Base-by-base conservation (phyloP, 2,797 vertebrate genomes). In the Lepidocolaptes lacrymiger region DNA sequence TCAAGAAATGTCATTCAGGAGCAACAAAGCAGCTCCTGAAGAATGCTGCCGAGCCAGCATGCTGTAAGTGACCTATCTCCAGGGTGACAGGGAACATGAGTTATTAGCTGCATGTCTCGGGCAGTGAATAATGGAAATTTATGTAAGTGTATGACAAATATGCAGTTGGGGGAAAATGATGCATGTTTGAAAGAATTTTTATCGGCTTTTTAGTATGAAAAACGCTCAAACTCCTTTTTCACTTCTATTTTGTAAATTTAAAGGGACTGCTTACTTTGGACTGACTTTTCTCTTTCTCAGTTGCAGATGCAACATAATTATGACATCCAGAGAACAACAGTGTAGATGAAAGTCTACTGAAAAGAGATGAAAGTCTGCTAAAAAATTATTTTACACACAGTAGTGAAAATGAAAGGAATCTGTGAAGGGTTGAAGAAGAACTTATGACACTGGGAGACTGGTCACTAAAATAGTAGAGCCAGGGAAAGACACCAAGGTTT, bases 241-340 rank as follows among this genome's bases (percentile, higher is more conserved):
- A n/a, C 27, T 87, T 85, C 63, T 68, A 43, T 41, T 89, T 43
- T 78, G 37, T 67, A 48, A 69, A 52, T 71, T 92, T 85, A 89
- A 85, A 20, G 54, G 19, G 15, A 72, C 1, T 61, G 14, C 8
- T 74, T 88, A 34, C 9, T 59, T 64, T 80, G 55, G 12, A n/a
- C 30, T 27, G 32, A 19, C 37, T 83, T 91, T 73, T 75, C 4
- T 54, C 24, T 79, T 81, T 56, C 28, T 74, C 0, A 2, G 1
- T 54, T 69, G 4, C 46, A 14, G 10, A 3, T 62, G 14, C 1
- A 4, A 52, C 0, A 0, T 24, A 72, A 62, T 78, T 71, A 26
- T 8, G 12, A 61, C 24, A 58, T 24, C 9, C 16, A 73, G 43
- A 82, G 41, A 87, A 36, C 30, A 78, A 27, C 3, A 23, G 4